Percentiles rank a stretch among this genome's conserved stretches.
Conservation (phyloP, 1,140 invertebrate genomes). For the Dinoponera quadriceps region DNA sequence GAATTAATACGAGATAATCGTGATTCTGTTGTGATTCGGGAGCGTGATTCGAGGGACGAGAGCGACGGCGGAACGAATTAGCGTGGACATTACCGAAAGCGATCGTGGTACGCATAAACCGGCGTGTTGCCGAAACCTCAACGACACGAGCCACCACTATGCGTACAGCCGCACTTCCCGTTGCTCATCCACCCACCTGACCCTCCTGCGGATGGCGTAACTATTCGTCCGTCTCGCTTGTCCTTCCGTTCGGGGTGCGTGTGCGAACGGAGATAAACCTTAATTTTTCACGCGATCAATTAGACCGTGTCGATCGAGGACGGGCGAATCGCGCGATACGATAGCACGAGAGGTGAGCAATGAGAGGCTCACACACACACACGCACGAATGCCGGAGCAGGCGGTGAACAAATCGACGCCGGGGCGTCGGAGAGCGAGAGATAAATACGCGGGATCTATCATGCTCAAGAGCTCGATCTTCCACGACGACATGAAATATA, state of each 20-base stretch:
- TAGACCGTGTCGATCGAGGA: constrained; percentile 32
- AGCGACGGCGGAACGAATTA: constrained; percentile 58
- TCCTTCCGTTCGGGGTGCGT: neutral
- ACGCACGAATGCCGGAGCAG: neutral
- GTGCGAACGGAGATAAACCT: constrained; percentile 24
- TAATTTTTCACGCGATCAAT: constrained; percentile 50
- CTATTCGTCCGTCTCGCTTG: too few species aligned
- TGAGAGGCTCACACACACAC: neutral
- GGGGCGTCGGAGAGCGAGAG: neutral
- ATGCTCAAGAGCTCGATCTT: constrained; percentile 50
- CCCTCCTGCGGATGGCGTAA: neutral
- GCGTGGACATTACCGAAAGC: constrained; percentile 49
- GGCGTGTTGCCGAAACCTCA: constrained; percentile 55
- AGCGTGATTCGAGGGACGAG: constrained; percentile 36
- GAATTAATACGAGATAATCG: constrained; percentile 25
- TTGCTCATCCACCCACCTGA: neutral
- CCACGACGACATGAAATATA: constrained; percentile 18
- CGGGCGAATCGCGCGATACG: constrained; percentile 48
- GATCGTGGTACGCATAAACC: constrained; percentile 62
- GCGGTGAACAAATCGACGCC: constrained; percentile 39
- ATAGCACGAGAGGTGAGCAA: constrained; percentile 36
- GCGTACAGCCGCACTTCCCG: constrained; percentile 14
- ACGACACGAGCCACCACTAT: constrained; percentile 47
- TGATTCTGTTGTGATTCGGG: constrained; percentile 46
- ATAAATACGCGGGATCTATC: constrained; percentile 51